These are phyloP conservation scores for Perca schrenkii DNA, from an alignment of 2,113 vertebrate genomes.

Conservation along the genomic window DNA sequence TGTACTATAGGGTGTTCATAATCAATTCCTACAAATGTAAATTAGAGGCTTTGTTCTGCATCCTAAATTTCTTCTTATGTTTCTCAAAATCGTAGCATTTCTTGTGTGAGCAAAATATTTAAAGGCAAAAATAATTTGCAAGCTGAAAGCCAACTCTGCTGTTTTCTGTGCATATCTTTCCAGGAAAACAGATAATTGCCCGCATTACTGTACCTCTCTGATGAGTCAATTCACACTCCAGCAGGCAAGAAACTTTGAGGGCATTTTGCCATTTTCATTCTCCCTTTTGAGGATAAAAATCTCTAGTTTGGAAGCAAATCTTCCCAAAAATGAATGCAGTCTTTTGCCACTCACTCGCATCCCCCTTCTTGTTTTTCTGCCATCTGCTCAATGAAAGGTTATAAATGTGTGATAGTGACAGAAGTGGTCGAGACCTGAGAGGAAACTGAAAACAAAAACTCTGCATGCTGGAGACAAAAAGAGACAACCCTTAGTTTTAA, in stretches of 20 bases:
- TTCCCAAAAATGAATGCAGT: conserved; percentile 45
- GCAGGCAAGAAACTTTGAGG: conserved; percentile 53
- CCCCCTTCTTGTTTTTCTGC: conserved; percentile 31
- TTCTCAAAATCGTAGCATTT: neutral
- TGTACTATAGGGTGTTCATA: neutral
- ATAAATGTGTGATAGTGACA: conserved; percentile 35
- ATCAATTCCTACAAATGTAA: neutral
- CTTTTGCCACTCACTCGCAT: conserved; percentile 36
- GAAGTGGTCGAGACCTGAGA: conserved; percentile 14
- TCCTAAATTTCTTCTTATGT: neutral
- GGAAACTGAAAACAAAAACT: conserved; percentile 17
- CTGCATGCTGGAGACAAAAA: neutral
- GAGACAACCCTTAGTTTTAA: conserved; percentile 14
- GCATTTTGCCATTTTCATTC: conserved; percentile 39
- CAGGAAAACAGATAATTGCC: conserved; percentile 32
- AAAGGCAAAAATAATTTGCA: conserved; percentile 4
- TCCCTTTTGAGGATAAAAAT: conserved; percentile 36
- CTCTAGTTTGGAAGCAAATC: conserved; percentile 35
- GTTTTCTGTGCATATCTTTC: conserved; percentile 16
- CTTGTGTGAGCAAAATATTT: neutral
- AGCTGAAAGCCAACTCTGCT: conserved; percentile 3
- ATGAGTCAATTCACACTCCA: conserved; percentile 53
- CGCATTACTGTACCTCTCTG: conserved; percentile 13
- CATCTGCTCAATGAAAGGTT: conserved; percentile 51
- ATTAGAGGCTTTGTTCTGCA: neutral